These are phyloP conservation scores for Pogonomyrmex californicus DNA, from an alignment of 1,140 invertebrate species.

Conservation along the genomic window DNA sequence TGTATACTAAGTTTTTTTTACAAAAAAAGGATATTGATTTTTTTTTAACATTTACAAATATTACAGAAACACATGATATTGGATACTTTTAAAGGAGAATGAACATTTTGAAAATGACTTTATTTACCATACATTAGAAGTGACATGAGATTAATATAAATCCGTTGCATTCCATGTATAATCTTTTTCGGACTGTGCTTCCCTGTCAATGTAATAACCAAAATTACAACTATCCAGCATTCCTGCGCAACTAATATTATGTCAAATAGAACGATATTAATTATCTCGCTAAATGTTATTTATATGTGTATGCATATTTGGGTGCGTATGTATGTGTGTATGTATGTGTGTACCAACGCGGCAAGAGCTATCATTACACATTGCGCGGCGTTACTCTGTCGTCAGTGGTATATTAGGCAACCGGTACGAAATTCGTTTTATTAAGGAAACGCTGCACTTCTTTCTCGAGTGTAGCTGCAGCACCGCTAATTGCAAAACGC, in stretches of 20 bases:
- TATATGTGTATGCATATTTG: background rate
- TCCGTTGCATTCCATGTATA: background rate
- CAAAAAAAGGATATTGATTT: background rate
- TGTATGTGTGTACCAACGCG: slow-evolving; percentile 44
- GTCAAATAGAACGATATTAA: slow-evolving; percentile 68
- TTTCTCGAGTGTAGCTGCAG: slow-evolving; percentile 69
- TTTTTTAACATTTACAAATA: slow-evolving; percentile 29
- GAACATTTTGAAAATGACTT: background rate
- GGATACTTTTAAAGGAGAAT: background rate
- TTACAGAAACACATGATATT: background rate
- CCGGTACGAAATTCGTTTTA: slow-evolving; percentile 73
- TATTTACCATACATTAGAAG: background rate
- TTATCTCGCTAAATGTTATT: slow-evolving; percentile 69
- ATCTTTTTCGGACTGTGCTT: slow-evolving; percentile 17
- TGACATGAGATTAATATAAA: slow-evolving; percentile 1
- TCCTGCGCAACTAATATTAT: slow-evolving; percentile 44
- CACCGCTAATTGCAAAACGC: slow-evolving; percentile 71
- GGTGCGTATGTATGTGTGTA: background rate
- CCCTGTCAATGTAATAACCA: slow-evolving; percentile 23
- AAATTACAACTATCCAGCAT: slow-evolving; percentile 34
- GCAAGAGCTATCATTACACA: slow-evolving; percentile 72
- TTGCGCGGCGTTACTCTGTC: slow-evolving; percentile 69
- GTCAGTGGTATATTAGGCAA: slow-evolving; percentile 70
- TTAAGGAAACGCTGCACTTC: slow-evolving; percentile 73
- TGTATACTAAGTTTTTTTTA: background rate